Evolutionary conservation across 2,113 vertebrate genomes (phyloP).

Genomic region (Chlamydotis undulata): DNA sequence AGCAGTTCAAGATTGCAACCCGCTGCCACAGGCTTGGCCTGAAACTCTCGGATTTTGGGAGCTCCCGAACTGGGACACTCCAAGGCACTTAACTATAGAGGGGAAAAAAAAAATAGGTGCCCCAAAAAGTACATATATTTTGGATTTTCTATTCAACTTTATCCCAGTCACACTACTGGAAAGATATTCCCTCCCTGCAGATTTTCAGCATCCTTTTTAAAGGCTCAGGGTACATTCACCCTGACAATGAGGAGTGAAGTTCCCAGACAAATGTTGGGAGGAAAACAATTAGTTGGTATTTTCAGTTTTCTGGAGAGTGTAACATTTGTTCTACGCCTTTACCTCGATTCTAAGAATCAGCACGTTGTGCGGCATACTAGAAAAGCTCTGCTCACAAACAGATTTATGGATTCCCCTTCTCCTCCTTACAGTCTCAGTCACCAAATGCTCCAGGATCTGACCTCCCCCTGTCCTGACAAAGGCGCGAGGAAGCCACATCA

Average conservation of each 20-base stretch:
- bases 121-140: background rate
- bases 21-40: background rate
- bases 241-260: background rate
- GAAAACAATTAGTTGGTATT: background rate
- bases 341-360: background rate
- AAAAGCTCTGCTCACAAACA: background rate
- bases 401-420: background rate
- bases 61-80: background rate
- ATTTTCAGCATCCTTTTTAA: background rate
- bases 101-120: background rate
- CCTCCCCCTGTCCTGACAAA: background rate
- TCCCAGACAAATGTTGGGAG: background rate
- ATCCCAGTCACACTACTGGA: background rate
- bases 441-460: background rate
- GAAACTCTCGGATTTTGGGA: background rate
- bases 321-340: background rate
- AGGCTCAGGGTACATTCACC: background rate
- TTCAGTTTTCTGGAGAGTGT: background rate
- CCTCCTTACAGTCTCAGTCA: background rate
- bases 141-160: background rate
- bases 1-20: no score
- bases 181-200: background rate
- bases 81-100: background rate
- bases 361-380: fast-evolving
- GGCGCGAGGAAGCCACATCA: fast-evolving